Evolutionary conservation across 1,140 invertebrate species (phyloP), one percentile per base, ranked within the genome.

Genomic region (Babylonia areolata): DNA sequence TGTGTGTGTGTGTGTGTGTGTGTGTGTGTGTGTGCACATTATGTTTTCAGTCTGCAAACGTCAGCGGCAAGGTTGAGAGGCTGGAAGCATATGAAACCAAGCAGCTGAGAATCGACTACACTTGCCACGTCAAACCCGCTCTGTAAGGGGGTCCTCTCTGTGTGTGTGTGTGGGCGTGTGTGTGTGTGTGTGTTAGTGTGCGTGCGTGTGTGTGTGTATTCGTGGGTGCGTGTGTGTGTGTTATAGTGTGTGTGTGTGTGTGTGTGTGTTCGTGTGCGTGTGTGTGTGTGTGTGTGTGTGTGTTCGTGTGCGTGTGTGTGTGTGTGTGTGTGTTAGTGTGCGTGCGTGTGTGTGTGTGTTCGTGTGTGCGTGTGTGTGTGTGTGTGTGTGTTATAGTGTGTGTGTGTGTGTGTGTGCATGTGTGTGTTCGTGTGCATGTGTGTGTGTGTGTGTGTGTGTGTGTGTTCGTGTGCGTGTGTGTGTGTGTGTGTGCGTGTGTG

Each of bases 51-150:
- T 85, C 31, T 82, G 85, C 79, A 51, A 87, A 40, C 46, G 42
- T 84, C 37, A 88, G 83, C 33, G 88, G 81, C 80, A 89, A 85
- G 82, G 86, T 88, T 0, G 84, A 31, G 17, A 89, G 92, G 69
- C 33, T n/a, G 20, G 87, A 91, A 75, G 89, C 83, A 5, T 93
- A 91, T 86, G 88, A 90, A 23, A 87, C 91, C 17, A 82, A 88
- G 6, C 86, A 89, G 35, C 77, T 93, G 11, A 84, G 88, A 87
- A 82, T 93, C 20, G 91, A 93, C 64, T 92, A 93, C 89, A 91
- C 93, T 51, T 91, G 92, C 40, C 90, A 91, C 84, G 86, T 93
- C 20, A 93, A 93, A 88, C 93, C 93, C 51, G 92, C 93, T 15
- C 73, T 92, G 93, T 94, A 87, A 91, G 93, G 5, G 28, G 15